phyloP scores from a whole-genome alignment of 2,113 vertebrate genomes.

The Pseudonaja textilis region DNA sequence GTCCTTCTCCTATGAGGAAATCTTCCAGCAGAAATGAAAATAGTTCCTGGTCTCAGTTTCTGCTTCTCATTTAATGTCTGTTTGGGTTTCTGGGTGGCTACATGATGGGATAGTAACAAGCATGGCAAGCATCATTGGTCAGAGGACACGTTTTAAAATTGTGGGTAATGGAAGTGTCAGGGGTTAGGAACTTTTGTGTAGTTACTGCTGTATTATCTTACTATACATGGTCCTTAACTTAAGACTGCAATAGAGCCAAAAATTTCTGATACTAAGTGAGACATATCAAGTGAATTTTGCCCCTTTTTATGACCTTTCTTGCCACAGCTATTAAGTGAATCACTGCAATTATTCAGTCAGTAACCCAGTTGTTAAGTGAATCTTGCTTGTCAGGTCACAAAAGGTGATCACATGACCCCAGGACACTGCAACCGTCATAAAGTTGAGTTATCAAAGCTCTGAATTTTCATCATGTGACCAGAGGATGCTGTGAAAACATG shows the following conservation, averaged over 20 bases:
- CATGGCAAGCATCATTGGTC: neutral
- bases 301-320: neutral
- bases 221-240: neutral
- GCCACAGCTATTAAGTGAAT: neutral
- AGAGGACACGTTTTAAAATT: neutral
- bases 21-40: neutral
- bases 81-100: neutral
- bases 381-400: neutral
- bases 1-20: neutral
- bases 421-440: neutral
- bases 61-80: neutral
- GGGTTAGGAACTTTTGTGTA: neutral
- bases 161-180: neutral
- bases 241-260: neutral
- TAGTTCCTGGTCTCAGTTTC: neutral
- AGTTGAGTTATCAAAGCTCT: neutral
- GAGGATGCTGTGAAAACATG: neutral
- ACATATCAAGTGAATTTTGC: neutral
- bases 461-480: neutral
- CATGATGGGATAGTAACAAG: neutral
- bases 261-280: neutral
- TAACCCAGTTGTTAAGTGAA: no score
- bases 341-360: neutral
- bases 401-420: neutral
- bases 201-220: neutral